Evolutionary conservation across 2,797 vertebrate genomes (phyloP), one percentile per base, ranked within the genome.

Genomic region (Muscicapa comitata): DNA sequence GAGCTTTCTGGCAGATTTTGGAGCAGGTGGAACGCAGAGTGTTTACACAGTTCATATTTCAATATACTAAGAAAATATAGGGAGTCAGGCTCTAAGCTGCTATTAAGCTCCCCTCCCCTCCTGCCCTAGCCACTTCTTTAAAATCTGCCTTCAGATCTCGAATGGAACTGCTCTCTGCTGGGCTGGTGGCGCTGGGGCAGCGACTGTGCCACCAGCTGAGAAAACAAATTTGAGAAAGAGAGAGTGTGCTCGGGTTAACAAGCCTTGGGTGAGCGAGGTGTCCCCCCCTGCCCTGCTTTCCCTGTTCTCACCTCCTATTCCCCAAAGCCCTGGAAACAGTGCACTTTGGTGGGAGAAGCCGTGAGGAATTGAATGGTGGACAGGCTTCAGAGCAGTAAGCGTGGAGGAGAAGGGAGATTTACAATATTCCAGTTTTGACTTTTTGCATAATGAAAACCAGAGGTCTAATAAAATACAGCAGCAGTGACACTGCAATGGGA

Each of bases 191-290:
- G 66, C 86, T 96, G 96, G 93, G 96, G 95, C 94, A 95, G 86
- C 9, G n/a, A 61, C 96, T 75, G 84, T 93, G 94, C 97, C 95
- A 97, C 97, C 98, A 98, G 98, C 98, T 98, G 98, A 98, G 98
- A 97, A 98, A 98, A 98, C 97, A 98, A 97, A 97, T 96, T 91
- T 59, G 92, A 97, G 97, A 97, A 96, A 96, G 96, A 97, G 96
- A 96, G 96, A 93, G 95, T 93, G 71, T 7, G 6, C 93, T 97
- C 63, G 88, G 92, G 97, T 97, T 98, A 97, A 97, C 94, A 93
- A 96, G 96, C 96, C 94, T 58, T 50, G 86, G 96, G 97, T 91
- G 93, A 95, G 86, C 8, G 17, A 75, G 57, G 66, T n/a, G 59
- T 66, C 31, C 43, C 83, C 88, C 86, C 68, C 80, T 14, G 7